Percentiles rank a stretch among this genome's conserved stretches.
Evolutionary conservation across 2,888 invertebrate genomes (phyloP).

Genomic region (Arctia plantaginis): DNA sequence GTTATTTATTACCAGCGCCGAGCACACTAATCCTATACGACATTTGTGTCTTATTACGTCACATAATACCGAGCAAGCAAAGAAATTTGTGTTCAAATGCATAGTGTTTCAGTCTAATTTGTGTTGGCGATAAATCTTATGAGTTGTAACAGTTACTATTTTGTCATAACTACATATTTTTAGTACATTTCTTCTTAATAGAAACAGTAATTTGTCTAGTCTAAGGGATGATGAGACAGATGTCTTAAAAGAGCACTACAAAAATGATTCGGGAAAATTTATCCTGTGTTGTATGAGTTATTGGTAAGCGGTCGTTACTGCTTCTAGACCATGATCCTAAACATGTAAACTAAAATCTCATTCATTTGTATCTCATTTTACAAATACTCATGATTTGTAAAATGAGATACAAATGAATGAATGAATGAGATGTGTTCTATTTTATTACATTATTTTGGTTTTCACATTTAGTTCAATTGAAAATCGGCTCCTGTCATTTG

Average conservation of each 20-base stretch:
- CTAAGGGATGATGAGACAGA: neutral
- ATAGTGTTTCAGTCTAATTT: neutral
- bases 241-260: neutral
- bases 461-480: neutral
- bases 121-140: neutral
- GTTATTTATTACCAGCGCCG: conserved; percentile 30
- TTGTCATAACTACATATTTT: neutral
- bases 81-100: neutral
- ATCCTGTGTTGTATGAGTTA: neutral
- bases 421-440: neutral
- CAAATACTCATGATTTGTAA: too few species aligned
- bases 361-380: too few species aligned
- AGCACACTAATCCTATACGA: conserved; percentile 12
- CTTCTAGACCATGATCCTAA: too few species aligned
- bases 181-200: neutral
- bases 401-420: too few species aligned
- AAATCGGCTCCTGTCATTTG: neutral
- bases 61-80: neutral
- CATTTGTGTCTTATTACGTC: conserved; percentile 21
- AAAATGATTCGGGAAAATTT: neutral
- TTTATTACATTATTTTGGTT: neutral
- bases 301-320: neutral
- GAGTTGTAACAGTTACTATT: neutral
- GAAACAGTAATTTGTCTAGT: neutral
- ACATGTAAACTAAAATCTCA: too few species aligned